These are phyloP conservation scores for Dermolepida albohirtum DNA, from an alignment of 2,888 invertebrate species.

Conservation along the genomic window DNA sequence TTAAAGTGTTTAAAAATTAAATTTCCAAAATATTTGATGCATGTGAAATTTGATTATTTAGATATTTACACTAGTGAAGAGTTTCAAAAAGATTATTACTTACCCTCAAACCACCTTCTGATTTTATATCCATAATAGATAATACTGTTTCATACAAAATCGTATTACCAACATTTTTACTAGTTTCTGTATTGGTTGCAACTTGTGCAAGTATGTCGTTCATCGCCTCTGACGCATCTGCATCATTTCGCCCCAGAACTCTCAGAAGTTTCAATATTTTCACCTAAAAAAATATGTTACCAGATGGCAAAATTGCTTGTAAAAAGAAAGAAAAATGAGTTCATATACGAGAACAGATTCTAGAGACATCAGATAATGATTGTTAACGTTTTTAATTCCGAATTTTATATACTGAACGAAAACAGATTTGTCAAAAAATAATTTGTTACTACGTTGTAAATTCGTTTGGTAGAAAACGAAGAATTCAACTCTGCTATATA, in stretches of 20 bases:
- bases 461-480: too few relatives aligned
- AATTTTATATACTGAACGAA: too few relatives aligned
- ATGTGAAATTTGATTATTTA: too few relatives aligned
- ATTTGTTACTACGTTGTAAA: too few relatives aligned
- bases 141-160: slow-evolving; percentile 99
- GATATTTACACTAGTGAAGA: too few relatives aligned
- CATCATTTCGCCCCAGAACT: slow-evolving; percentile 95
- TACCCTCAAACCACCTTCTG: slow-evolving; percentile 92
- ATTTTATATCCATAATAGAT: slow-evolving; percentile 99
- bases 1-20: too few relatives aligned
- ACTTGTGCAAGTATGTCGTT: slow-evolving; percentile 99
- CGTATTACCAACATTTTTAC: slow-evolving; percentile 99
- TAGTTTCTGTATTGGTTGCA: slow-evolving; percentile 99
- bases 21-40: too few relatives aligned
- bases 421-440: too few relatives aligned
- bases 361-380: too few relatives aligned
- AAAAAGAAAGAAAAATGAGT: background rate
- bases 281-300: slow-evolving; percentile 71
- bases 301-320: background rate
- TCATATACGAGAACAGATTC: background rate
- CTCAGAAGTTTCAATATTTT: slow-evolving; percentile 95
- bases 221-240: slow-evolving; percentile 98
- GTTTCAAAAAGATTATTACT: slow-evolving; percentile 48
- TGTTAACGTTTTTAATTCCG: too few relatives aligned
- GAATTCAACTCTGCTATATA: too few relatives aligned